Evolutionary conservation across 2,797 vertebrate genomes (phyloP).

Genomic region (Phalanger gymnotis): DNA sequence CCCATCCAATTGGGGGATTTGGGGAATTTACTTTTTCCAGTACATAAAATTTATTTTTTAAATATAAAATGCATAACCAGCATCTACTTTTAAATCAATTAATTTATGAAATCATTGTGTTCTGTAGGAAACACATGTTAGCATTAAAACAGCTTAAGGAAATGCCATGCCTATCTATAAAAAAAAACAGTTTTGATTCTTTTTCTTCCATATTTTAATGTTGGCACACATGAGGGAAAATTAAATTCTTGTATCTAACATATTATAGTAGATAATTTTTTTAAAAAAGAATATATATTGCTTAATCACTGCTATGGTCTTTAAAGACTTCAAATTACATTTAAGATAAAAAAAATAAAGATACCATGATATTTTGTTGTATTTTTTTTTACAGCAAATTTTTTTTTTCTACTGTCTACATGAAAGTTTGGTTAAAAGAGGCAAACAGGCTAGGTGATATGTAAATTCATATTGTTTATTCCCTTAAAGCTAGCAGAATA

Average conservation of each 20-base stretch:
- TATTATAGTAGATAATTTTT: conserved; percentile 82
- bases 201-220: conserved; percentile 79
- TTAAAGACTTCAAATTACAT: conserved; percentile 81
- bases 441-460: no score
- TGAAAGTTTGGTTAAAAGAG: no score
- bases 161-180: conserved; percentile 84
- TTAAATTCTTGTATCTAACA: conserved; percentile 76
- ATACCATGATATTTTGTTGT: conserved; percentile 76
- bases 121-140: conserved; percentile 81
- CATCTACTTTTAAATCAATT: conserved; percentile 83
- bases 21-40: conserved; percentile 58
- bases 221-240: conserved; percentile 79
- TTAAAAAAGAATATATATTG: conserved; percentile 61
- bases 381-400: conserved; percentile 52
- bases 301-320: conserved; percentile 80
- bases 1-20: no score
- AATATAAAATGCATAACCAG: conserved; percentile 83
- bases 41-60: conserved; percentile 83
- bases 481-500: no score
- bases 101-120: conserved; percentile 85
- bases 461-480: no score
- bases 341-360: conserved; percentile 80
- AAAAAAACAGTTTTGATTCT: conserved; percentile 79
- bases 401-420: conserved; percentile 74
- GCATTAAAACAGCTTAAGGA: conserved; percentile 82